Percentiles rank a stretch among this genome's conserved stretches.
Evolutionary conservation across 1,140 invertebrate genomes (phyloP).

Genomic region (Drosophila bifasciata): DNA sequence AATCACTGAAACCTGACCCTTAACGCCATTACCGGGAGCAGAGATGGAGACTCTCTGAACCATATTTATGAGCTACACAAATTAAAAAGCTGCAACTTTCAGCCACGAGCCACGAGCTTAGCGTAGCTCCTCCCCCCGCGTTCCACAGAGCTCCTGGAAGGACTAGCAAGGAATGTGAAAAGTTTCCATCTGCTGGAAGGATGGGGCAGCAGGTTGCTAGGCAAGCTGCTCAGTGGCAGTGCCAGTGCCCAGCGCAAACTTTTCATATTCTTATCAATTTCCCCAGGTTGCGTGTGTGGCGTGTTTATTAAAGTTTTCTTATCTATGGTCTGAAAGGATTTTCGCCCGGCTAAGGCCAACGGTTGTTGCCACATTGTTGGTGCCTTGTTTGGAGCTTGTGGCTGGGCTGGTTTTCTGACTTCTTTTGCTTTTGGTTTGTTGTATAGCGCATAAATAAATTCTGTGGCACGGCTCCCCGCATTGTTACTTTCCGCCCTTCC

Average conservation of each 20-base stretch:
- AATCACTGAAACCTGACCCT: slow-evolving; percentile 31
- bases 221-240: slow-evolving; percentile 28
- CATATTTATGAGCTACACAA: slow-evolving; percentile 70
- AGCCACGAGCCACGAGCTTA: slow-evolving; percentile 26
- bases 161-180: slow-evolving; percentile 47
- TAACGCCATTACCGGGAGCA: slow-evolving; percentile 1
- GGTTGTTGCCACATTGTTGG: slow-evolving; percentile 75
- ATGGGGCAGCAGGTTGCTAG: background rate
- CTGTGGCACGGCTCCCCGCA: slow-evolving; percentile 33
- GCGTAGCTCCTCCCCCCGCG: no score
- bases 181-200: slow-evolving; percentile 32
- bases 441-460: slow-evolving; percentile 72
- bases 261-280: slow-evolving; percentile 81
- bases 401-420: no score
- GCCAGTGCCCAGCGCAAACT: slow-evolving; percentile 57
- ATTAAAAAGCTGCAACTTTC: slow-evolving; percentile 72
- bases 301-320: slow-evolving; percentile 81
- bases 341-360: slow-evolving; percentile 55
- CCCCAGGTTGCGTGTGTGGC: slow-evolving; percentile 78
- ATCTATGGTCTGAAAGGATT: slow-evolving; percentile 78
- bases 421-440: slow-evolving; percentile 65
- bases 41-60: slow-evolving; percentile 18
- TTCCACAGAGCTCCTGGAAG: no score
- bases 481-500: no score
- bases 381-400: slow-evolving; percentile 30